phyloP scores from a whole-genome alignment of 2,888 invertebrate species.

The Disparrhopalites patrizii region DNA sequence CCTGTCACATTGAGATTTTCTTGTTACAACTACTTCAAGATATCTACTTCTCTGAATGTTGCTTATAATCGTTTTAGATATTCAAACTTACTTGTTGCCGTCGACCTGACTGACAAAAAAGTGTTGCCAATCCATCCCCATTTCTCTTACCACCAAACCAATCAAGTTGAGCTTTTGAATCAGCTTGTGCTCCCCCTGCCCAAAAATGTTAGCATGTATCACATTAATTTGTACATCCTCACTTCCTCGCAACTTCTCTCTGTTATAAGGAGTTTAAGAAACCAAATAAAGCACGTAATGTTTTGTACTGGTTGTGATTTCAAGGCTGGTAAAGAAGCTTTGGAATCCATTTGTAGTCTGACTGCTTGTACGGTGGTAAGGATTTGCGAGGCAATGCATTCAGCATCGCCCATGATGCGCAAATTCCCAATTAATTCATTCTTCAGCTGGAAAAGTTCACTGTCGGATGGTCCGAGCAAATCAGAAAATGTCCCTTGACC shows the following conservation, averaged over 20 bases:
- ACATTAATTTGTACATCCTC: not conserved
- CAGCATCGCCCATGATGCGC: slow-evolving; percentile 24
- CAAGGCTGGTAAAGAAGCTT: slow-evolving; percentile 4
- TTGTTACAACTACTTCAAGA: no score
- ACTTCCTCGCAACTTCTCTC: no score
- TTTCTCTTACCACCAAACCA: slow-evolving; percentile 30
- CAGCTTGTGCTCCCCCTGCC: slow-evolving; percentile 21
- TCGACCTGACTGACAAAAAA: not conserved
- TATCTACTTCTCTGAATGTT: no score
- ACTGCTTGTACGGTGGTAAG: slow-evolving; percentile 26
- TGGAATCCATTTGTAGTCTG: slow-evolving; percentile 28
- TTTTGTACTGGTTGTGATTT: slow-evolving; percentile 13
- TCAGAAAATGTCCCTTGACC: slow-evolving; percentile 3
- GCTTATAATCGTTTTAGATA: not conserved
- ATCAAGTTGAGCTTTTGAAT: slow-evolving; percentile 21
- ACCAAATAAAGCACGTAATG: no score
- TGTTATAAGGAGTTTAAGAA: no score
- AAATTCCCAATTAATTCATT: slow-evolving; percentile 8
- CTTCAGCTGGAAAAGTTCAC: slow-evolving; percentile 15
- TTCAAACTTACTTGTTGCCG: slow-evolving; percentile 16
- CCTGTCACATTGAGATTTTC: not conserved
- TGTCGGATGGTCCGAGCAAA: slow-evolving; percentile 7
- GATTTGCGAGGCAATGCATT: not conserved
- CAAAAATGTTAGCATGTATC: not conserved
- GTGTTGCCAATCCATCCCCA: slow-evolving; percentile 29